Evolutionary conservation across 2,113 vertebrate genomes (phyloP), one percentile per base, ranked within the genome.

Genomic region (Tupaia tana): DNA sequence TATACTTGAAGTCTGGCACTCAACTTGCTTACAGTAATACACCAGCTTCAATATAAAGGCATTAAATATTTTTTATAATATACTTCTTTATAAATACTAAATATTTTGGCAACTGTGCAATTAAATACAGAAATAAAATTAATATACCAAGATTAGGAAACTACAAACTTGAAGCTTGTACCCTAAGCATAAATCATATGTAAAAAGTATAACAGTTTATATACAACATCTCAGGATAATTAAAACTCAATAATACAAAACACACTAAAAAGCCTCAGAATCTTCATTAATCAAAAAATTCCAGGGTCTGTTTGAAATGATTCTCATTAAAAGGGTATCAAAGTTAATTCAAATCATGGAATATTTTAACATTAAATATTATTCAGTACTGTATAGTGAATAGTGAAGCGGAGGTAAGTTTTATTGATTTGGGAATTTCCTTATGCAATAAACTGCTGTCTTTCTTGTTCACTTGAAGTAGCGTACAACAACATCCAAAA

Each of bases 1-100:
- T 58, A 0, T 96, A 98, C 96, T 97, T 98, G 69, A 94, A 95
- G 93, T 97, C 98, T 98, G 98, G 96, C 98, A 98, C 92, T 98
- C 94, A 98, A 97, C 97, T 98, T 98, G 97, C 85, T 97, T 96
- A 96, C 64, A 98, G 97, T 97, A 98, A 98, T 43, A 43, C 43
- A 98, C 91, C 97, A 98, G 98, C 98, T 98, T 99, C 98, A 98
- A 98, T 98, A 98, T 98, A 98, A 98, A 99, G 98, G 98, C 96
- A 98, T 98, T 97, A 96, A 96, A 98, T 98, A 98, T 97, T 96
- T 98, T 67, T 93, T 80, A 29, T 98, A 98, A 98, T 96, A 96
- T 89, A n/a, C 93, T 97, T 97, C 96, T 98, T 98, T 98, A 97
- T 98, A 98, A 98, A 98, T 97, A 97, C 96, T 97, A 98, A 98